Percentiles rank a stretch among this genome's conserved stretches.
Evolutionary conservation across 2,797 vertebrate species (phyloP).

Genomic region (Spheniscus humboldti): DNA sequence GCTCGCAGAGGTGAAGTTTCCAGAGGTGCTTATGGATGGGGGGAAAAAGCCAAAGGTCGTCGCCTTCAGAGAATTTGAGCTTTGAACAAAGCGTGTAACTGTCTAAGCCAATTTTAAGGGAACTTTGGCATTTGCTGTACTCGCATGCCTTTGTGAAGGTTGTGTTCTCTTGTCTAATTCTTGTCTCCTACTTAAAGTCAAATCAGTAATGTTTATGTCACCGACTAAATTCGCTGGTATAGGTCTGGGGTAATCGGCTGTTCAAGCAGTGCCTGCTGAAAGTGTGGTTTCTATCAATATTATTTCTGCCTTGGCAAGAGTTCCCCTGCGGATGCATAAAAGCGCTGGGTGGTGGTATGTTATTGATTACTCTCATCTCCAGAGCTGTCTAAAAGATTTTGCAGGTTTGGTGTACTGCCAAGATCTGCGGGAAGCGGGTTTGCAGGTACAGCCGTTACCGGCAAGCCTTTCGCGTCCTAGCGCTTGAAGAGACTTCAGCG

Average conservation of each 20-base stretch:
- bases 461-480: rapidly evolving
- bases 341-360: neutral
- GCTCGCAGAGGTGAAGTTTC: neutral
- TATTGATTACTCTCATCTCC: neutral
- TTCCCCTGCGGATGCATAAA: neutral
- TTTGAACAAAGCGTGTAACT: neutral
- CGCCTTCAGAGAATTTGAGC: neutral
- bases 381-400: neutral
- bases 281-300: neutral
- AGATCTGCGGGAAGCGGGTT: neutral
- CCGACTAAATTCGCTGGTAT: rapidly evolving
- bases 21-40: neutral
- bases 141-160: neutral
- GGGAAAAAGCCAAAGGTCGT: neutral
- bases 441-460: neutral
- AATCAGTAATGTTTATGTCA: neutral
- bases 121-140: neutral
- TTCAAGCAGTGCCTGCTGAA: neutral
- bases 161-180: neutral
- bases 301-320: neutral
- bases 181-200: neutral
- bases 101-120: neutral
- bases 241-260: rapidly evolving
- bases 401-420: neutral
- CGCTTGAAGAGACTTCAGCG: neutral